Percentiles rank a stretch among this genome's conserved stretches.
phyloP scores from a whole-genome alignment of 2,888 invertebrate genomes.

The Lepetodrilus schrolli region DNA sequence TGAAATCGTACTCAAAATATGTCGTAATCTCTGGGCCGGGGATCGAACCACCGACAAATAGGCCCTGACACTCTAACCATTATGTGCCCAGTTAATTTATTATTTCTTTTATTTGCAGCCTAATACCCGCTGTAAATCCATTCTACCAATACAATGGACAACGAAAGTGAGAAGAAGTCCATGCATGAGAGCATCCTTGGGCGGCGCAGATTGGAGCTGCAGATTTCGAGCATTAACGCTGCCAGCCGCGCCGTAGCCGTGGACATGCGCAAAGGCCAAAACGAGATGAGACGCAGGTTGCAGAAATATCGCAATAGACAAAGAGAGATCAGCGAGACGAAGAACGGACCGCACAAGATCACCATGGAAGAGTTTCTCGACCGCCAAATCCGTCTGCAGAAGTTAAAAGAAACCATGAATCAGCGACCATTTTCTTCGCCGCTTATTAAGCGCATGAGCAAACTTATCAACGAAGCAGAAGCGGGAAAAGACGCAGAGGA shows the following conservation, averaged over 20 bases:
- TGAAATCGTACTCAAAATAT: too few species aligned
- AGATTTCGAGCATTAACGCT: slow-evolving; percentile 32
- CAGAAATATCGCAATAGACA: slow-evolving; percentile 40
- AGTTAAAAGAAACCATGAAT: not conserved
- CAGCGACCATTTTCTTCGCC: slow-evolving; percentile 24
- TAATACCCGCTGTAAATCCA: too few species aligned
- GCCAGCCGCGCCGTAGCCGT: slow-evolving; percentile 38
- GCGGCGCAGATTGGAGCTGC: slow-evolving; percentile 34
- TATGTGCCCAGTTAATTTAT: too few species aligned
- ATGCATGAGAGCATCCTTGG: slow-evolving; percentile 35
- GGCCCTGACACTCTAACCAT: too few species aligned
- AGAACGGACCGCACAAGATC: not conserved
- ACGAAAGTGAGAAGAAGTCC: slow-evolving; percentile 36
- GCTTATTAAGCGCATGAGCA: slow-evolving; percentile 16
- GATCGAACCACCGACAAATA: too few species aligned
- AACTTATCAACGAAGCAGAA: not conserved
- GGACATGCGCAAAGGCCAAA: slow-evolving; percentile 43
- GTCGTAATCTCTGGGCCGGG: too few species aligned
- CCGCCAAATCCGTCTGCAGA: slow-evolving; percentile 8
- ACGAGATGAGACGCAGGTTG: slow-evolving; percentile 38
- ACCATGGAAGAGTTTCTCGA: slow-evolving; percentile 32
- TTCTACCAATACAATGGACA: too few species aligned
- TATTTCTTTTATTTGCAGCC: too few species aligned
- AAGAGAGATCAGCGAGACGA: slow-evolving; percentile 33
- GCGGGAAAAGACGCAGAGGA: slow-evolving; percentile 30